These are phyloP conservation scores for Saxidomus purpurata DNA, from an alignment of 1,140 invertebrate species.

Conservation along the genomic window DNA sequence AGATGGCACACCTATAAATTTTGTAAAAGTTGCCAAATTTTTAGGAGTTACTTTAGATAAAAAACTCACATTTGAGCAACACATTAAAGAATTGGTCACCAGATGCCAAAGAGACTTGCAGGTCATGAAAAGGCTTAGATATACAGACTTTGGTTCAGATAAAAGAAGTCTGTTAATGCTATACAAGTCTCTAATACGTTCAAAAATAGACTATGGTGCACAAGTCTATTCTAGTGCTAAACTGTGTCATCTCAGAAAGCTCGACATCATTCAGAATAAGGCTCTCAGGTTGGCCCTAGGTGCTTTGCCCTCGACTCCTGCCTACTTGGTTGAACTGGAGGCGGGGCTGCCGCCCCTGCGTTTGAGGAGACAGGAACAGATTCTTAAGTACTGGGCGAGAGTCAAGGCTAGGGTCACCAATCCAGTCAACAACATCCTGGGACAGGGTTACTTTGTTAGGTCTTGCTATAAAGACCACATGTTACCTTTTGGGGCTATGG, in stretches of 20 bases:
- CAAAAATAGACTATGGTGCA: slow-evolving; percentile 38
- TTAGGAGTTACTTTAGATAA: background rate
- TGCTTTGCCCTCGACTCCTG: background rate
- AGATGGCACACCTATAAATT: background rate
- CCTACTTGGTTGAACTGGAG: background rate
- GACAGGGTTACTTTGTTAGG: background rate
- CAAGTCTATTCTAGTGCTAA: slow-evolving; percentile 21
- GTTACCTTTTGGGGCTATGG: background rate
- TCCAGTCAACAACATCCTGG: background rate
- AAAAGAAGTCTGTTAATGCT: background rate
- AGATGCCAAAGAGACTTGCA: slow-evolving; percentile 9
- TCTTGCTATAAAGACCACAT: background rate
- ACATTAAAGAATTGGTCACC: slow-evolving; percentile 14
- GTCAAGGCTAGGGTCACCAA: background rate
- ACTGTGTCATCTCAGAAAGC: too few relatives aligned
- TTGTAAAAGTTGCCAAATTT: slow-evolving; percentile 2
- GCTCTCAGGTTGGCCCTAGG: too few relatives aligned
- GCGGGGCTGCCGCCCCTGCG: background rate
- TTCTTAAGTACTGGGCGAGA: background rate
- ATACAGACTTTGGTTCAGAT: slow-evolving; percentile 11
- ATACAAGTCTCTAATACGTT: slow-evolving; percentile 7
- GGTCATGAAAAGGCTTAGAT: background rate
- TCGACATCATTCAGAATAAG: slow-evolving; percentile 8
- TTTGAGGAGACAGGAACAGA: background rate
- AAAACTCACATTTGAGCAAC: slow-evolving; percentile 20